Evolutionary conservation across 2,113 vertebrate species (phyloP), one percentile per base, ranked within the genome.

Genomic region (Penelope pileata): DNA sequence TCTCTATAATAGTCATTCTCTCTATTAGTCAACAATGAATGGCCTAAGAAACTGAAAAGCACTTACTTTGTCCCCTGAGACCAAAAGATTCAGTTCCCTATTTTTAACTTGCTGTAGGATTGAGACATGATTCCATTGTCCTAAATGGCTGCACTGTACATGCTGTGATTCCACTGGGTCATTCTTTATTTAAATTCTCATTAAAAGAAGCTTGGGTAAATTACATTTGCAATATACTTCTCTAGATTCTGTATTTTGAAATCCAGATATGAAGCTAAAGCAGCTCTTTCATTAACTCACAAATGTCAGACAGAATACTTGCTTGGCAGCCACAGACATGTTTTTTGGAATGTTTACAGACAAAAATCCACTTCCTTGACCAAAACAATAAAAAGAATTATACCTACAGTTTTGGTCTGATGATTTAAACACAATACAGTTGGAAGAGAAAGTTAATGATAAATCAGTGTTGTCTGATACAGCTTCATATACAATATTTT

Each of bases 141-240:
- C 77, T 82, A 38, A 96, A 90, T 16, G 13, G 90, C 86, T 85
- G 88, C 73, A 63, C 58, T 80, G 86, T 40, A 47, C 66, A 73
- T 91, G 60, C 86, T 88, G 83, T 79, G 91, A 95, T 94, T 88
- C 95, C 90, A 84, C 77, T 66, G 94, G 90, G 90, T 96, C 92
- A 96, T 97, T 91, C 92, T 76, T 86, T 89, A 97, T 93, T 95
- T 67, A 97, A 95, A 96, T 96, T 86, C 86, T 94, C 94, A 53
- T 96, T 91, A 96, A 69, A 93, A 66, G 86, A 84, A 83, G 73
- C 83, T 64, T 79, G 95, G 92, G 86, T 94, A 87, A 66, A 84
- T 95, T 95, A 93, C 90, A 95, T 89, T 84, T 95, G 92, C 94
- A 95, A 42, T 83, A 82, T 68, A 72, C 75, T 91, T 91, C 86